phyloP scores from a whole-genome alignment of 2,797 vertebrate species.

The Cheirogaleus major region DNA sequence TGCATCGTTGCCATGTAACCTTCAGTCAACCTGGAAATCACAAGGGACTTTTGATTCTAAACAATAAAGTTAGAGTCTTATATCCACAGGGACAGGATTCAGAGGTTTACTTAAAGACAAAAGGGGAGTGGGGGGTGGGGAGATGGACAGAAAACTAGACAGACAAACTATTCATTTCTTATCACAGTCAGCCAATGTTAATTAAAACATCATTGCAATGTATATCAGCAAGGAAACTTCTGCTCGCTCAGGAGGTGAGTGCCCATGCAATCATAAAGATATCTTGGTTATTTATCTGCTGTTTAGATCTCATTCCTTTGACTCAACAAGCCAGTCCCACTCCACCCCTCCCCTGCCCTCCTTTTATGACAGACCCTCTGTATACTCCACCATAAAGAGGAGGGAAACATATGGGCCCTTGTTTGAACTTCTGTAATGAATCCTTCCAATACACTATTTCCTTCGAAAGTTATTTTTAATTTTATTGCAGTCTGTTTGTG shows the following conservation, averaged over 20 bases:
- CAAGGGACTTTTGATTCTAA: conserved; percentile 55
- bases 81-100: background rate
- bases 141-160: conserved; percentile 1
- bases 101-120: conserved; percentile 18
- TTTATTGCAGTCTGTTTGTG: conserved; percentile 84
- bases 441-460: conserved; percentile 86
- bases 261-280: conserved; percentile 50
- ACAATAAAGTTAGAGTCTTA: conserved; percentile 46
- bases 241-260: background rate
- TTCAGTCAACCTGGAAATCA: conserved; percentile 52
- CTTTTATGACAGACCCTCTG: conserved; percentile 79
- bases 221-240: conserved; percentile 34
- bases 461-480: conserved; percentile 86
- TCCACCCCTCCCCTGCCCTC: background rate
- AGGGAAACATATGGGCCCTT: conserved; percentile 83
- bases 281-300: conserved; percentile 75
- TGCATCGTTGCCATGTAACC: conserved; percentile 33
- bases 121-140: background rate
- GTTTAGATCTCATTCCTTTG: conserved; percentile 65
- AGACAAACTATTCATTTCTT: conserved; percentile 60
- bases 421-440: conserved; percentile 88
- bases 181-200: conserved; percentile 8
- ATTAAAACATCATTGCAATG: conserved; percentile 66
- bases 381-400: conserved; percentile 75
- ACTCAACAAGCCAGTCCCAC: conserved; percentile 41